Conservation (phyloP, 2,113 vertebrate species). For the Bubo bubo region DNA sequence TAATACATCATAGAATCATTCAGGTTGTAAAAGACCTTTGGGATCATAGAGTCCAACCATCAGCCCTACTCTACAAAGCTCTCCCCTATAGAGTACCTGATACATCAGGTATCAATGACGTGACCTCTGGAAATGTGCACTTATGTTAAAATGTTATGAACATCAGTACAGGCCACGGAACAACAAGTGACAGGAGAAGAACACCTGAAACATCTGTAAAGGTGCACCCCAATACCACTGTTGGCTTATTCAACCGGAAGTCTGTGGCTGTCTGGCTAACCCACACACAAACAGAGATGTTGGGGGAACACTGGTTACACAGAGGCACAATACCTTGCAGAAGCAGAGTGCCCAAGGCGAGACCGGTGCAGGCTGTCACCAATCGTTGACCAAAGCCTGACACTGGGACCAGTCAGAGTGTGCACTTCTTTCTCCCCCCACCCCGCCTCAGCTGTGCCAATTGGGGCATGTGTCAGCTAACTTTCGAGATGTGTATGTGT, state of each 20-base stretch:
- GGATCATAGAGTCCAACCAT: no score
- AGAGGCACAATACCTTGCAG: not conserved
- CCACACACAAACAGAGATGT: not conserved
- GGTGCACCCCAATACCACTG: fast-evolving
- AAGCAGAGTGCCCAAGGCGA: not conserved
- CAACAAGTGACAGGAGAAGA: not conserved
- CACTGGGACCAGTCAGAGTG: not conserved
- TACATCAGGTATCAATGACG: not conserved
- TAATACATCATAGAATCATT: no score
- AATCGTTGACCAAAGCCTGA: not conserved
- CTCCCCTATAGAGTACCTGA: no score
- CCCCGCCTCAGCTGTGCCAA: not conserved
- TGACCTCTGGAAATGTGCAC: not conserved
- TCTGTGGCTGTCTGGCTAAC: not conserved
- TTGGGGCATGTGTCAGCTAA: fast-evolving
- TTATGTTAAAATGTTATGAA: not conserved
- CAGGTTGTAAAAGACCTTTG: no score
- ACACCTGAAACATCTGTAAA: not conserved
- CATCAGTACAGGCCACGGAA: not conserved
- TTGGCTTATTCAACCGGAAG: not conserved
- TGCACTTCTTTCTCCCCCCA: fast-evolving
- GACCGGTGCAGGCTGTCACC: fast-evolving
- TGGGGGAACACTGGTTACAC: not conserved
- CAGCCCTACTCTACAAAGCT: no score
- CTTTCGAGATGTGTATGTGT: not conserved